These are phyloP conservation scores for Spilarctia lutea DNA, from an alignment of 2,888 invertebrate genomes.

Conservation along the genomic window DNA sequence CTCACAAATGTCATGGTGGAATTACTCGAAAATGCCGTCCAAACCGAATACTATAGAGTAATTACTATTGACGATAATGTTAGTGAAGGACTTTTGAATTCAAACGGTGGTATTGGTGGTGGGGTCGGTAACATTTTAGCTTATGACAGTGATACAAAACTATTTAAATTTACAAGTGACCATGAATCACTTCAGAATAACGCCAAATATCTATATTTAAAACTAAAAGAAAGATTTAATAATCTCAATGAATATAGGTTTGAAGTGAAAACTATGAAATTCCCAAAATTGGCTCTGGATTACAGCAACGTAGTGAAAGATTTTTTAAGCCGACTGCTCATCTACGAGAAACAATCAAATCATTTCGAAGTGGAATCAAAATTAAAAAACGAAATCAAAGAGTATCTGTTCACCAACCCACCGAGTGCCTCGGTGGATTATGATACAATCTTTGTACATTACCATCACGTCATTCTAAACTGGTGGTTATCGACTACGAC, in stretches of 20 bases:
- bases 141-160: slow-evolving; percentile 22
- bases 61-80: slow-evolving; percentile 29
- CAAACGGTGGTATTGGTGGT: slow-evolving; percentile 31
- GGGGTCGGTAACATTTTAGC: slow-evolving; percentile 35
- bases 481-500: slow-evolving; percentile 30
- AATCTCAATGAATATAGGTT: slow-evolving; percentile 31
- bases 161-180: slow-evolving; percentile 28
- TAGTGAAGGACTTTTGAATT: slow-evolving; percentile 16
- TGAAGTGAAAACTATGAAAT: slow-evolving; percentile 24
- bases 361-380: slow-evolving; percentile 22
- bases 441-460: slow-evolving; percentile 31
- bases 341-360: slow-evolving; percentile 38
- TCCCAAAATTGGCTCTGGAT: slow-evolving; percentile 34
- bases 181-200: slow-evolving; percentile 10
- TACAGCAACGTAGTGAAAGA: slow-evolving; percentile 18
- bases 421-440: slow-evolving; percentile 13
- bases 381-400: slow-evolving; percentile 28
- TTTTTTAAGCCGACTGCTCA: slow-evolving; percentile 32
- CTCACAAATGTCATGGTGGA: slow-evolving; percentile 14
- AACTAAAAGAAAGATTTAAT: slow-evolving; percentile 8
- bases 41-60: slow-evolving; percentile 2
- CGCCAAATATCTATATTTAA: slow-evolving; percentile 19
- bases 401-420: neutral
- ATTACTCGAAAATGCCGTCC: slow-evolving; percentile 16
- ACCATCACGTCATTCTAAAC: slow-evolving; percentile 35